A percentile compares a stretch with the other conserved stretches of the same genome.
Evolutionary conservation across 1,140 invertebrate genomes (phyloP).

Genomic region (Macrocentrus cingulum): DNA sequence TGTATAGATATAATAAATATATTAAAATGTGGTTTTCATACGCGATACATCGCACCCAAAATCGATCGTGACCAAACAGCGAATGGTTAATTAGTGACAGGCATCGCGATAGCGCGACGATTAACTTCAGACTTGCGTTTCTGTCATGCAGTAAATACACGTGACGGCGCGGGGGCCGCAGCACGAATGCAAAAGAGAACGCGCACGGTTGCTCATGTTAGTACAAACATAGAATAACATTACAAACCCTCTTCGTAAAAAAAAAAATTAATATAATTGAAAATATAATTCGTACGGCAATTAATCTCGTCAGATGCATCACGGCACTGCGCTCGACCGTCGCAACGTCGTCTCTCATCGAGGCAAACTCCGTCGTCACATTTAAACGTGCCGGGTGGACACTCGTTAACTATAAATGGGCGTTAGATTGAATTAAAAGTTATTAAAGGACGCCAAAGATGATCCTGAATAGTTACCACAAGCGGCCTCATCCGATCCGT

Average conservation of each 20-base stretch:
- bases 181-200: conserved; percentile 8
- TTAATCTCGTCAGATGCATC: conserved; percentile 73
- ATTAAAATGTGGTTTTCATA: conserved; percentile 1
- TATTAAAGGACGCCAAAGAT: too few relatives aligned
- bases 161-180: too few relatives aligned
- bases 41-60: neutral
- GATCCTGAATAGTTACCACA: conserved; percentile 41
- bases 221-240: too few relatives aligned
- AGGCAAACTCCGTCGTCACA: conserved; percentile 71
- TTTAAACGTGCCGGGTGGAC: conserved; percentile 52
- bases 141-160: conserved; percentile 19
- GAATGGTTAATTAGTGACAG: conserved; percentile 22
- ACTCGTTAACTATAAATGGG: conserved; percentile 48
- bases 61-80: neutral
- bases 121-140: conserved; percentile 17
- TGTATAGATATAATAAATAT: conserved; percentile 12
- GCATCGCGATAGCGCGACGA: conserved; percentile 17
- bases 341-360: conserved; percentile 60
- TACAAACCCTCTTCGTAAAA: too few relatives aligned
- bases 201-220: too few relatives aligned
- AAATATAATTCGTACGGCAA: conserved; percentile 65
- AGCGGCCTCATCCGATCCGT: conserved; percentile 74
- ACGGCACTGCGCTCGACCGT: conserved; percentile 66
- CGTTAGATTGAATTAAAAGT: neutral
- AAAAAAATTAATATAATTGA: conserved; percentile 1